These are phyloP conservation scores for Microcebus tavaratra DNA, from an alignment of 2,113 vertebrate species.

Conservation along the genomic window DNA sequence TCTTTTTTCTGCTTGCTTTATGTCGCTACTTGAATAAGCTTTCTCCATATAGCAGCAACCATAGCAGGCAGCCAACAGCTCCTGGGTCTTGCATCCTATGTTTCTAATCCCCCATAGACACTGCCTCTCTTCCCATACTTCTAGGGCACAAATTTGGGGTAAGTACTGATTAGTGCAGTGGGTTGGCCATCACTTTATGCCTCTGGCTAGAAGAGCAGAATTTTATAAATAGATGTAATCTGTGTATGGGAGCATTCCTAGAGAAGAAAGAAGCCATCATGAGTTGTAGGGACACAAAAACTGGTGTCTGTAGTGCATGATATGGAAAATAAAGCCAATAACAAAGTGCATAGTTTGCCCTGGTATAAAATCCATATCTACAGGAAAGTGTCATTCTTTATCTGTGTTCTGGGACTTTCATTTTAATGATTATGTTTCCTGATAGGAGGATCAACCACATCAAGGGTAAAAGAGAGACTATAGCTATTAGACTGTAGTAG, in stretches of 20 bases:
- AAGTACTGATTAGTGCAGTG: neutral
- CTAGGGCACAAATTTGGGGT: neutral
- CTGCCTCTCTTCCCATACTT: neutral
- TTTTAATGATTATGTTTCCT: slow-evolving; percentile 51
- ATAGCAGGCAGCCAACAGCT: neutral
- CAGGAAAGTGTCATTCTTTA: neutral
- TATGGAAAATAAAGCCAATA: slow-evolving; percentile 16
- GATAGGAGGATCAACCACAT: slow-evolving; percentile 25
- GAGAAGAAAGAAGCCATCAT: neutral
- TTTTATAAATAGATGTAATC: neutral
- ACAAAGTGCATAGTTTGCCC: neutral
- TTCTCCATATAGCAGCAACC: neutral
- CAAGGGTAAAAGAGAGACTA: neutral
- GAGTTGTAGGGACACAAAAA: neutral
- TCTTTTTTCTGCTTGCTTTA: neutral
- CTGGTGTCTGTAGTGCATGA: neutral
- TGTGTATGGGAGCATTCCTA: neutral
- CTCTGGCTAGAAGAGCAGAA: neutral
- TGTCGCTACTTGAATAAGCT: neutral
- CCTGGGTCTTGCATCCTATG: neutral
- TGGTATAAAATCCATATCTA: neutral
- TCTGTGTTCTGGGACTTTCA: slow-evolving; percentile 17
- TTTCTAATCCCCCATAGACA: neutral
- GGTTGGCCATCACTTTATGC: neutral
- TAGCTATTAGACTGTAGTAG: neutral